Conservation (phyloP, 1,140 invertebrate genomes). For the Rhynchophorus ferrugineus region DNA sequence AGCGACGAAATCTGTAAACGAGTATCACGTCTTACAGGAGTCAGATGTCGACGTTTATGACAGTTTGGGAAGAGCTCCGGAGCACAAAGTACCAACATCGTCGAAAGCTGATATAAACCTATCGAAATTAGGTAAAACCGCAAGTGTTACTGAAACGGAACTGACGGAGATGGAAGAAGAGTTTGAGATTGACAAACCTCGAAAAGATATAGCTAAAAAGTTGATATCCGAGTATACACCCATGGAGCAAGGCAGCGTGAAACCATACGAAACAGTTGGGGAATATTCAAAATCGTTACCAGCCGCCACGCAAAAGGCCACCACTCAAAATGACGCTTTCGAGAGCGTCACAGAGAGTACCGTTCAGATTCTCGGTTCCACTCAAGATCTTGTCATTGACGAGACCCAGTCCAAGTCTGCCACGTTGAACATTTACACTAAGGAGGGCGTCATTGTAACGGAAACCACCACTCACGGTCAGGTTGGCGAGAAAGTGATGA, state of each 20-base stretch:
- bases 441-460: constrained; percentile 43
- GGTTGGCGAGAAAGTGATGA: constrained; percentile 41
- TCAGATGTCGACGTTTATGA: constrained; percentile 28
- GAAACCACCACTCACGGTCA: constrained; percentile 44
- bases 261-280: constrained; percentile 14
- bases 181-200: constrained; percentile 11
- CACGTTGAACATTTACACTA: constrained; percentile 41
- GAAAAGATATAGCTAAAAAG: constrained; percentile 14
- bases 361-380: constrained; percentile 41
- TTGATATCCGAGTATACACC: constrained; percentile 32
- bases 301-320: constrained; percentile 17
- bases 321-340: constrained; percentile 14
- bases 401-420: constrained; percentile 36
- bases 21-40: constrained; percentile 28
- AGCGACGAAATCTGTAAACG: constrained; percentile 27
- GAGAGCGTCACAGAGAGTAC: constrained; percentile 44
- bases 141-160: constrained; percentile 18
- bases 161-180: constrained; percentile 15
- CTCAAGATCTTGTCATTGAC: constrained; percentile 27
- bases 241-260: constrained; percentile 29
- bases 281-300: constrained; percentile 24
- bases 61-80: not conserved
- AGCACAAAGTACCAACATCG: not conserved
- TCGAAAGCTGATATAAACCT: constrained; percentile 19
- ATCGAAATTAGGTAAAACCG: constrained; percentile 23